A percentile compares a stretch with the other conserved stretches of the same genome.
These are phyloP conservation scores for Bhutanitis thaidina DNA, from an alignment of 2,888 invertebrate genomes.

Conservation along the genomic window DNA sequence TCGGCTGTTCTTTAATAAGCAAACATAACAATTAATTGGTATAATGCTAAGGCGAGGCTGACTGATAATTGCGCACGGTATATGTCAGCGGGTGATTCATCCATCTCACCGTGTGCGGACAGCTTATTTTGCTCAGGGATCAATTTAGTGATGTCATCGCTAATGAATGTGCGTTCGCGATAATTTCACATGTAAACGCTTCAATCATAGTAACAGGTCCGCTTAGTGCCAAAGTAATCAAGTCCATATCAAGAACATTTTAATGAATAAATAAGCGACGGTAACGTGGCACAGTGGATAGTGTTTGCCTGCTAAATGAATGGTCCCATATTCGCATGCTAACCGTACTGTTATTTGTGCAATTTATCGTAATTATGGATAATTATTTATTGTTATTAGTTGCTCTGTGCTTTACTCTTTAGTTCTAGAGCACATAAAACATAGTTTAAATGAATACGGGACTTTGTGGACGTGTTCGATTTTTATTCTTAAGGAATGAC, in stretches of 20 bases:
- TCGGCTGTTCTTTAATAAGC: conserved; percentile 40
- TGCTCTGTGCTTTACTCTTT: no score
- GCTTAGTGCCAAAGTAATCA: conserved; percentile 4
- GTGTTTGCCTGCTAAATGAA: no score
- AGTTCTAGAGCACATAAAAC: no score
- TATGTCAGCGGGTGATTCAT: conserved; percentile 47
- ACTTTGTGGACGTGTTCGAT: no score
- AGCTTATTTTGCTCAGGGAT: conserved; percentile 22
- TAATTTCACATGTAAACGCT: conserved; percentile 18
- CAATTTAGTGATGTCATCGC: conserved; percentile 31
- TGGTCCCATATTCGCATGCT: no score
- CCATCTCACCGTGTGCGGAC: conserved; percentile 25
- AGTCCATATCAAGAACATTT: conserved; percentile 3
- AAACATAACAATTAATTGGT: conserved; percentile 66
- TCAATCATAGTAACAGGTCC: conserved; percentile 12
- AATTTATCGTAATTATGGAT: no score
- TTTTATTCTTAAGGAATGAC: no score
- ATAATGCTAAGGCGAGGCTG: conserved; percentile 61
- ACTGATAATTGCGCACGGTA: conserved; percentile 52
- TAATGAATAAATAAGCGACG: neutral
- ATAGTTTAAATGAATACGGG: no score
- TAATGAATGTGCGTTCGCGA: conserved; percentile 17
- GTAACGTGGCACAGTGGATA: neutral
- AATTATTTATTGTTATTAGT: no score
- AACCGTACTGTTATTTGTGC: no score